Evolutionary conservation across 2,113 vertebrate species (phyloP).

Genomic region (Myotis lucifugus): DNA sequence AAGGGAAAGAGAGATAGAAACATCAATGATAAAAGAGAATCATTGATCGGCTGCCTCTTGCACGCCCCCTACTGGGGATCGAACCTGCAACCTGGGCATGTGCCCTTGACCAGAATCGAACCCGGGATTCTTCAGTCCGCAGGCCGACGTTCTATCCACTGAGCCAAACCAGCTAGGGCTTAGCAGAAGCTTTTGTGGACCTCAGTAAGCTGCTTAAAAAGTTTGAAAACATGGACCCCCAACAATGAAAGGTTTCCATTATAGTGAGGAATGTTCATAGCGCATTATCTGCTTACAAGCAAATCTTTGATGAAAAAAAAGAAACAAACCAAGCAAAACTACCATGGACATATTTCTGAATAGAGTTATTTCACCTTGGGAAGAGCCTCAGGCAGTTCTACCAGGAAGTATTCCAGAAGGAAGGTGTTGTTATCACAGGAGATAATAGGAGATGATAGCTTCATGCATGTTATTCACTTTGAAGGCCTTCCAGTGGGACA

Average conservation of each 20-base stretch:
- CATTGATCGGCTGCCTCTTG: no score
- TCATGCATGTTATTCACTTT: neutral
- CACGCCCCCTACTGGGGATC: no score
- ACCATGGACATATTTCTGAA: no score
- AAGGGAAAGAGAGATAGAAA: no score
- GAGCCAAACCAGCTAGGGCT: neutral
- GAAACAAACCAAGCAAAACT: neutral
- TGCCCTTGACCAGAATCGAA: no score
- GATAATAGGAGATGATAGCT: neutral
- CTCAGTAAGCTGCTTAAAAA: neutral
- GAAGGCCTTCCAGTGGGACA: neutral
- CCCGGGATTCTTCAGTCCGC: no score
- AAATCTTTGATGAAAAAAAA: neutral
- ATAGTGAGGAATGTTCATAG: neutral
- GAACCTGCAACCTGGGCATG: no score
- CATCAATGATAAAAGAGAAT: no score
- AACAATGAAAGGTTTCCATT: neutral
- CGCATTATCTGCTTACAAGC: no score
- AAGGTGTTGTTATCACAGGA: neutral
- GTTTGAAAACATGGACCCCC: neutral
- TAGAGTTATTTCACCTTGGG: neutral
- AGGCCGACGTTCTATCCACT: no score
- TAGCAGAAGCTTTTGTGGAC: neutral
- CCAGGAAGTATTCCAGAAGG: neutral
- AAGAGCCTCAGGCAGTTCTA: neutral